phyloP scores from a whole-genome alignment of 2,888 invertebrate species.

The Bellardia bayeri region DNA sequence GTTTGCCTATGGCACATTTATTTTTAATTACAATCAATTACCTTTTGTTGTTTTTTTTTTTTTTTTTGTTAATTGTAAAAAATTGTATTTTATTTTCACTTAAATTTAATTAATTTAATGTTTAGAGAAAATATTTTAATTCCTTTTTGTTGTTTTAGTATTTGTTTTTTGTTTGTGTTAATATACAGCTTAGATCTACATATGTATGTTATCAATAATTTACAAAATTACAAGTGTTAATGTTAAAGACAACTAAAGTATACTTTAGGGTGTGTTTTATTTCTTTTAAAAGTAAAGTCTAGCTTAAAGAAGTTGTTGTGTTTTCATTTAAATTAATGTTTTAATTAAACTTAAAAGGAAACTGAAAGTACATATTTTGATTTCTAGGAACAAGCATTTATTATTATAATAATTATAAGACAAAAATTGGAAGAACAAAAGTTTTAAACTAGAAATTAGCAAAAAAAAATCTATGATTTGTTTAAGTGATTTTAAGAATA shows the following conservation, averaged over 20 bases:
- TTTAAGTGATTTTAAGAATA: too few species aligned
- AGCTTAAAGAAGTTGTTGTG: conserved; percentile 40
- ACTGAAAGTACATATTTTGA: conserved; percentile 69
- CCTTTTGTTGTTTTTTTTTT: conserved; percentile 56
- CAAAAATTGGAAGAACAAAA: background rate
- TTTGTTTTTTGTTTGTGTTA: conserved; percentile 11
- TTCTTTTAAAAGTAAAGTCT: conserved; percentile 55
- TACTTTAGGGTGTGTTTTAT: conserved; percentile 50
- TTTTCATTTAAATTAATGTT: conserved; percentile 2
- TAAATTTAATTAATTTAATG: conserved; percentile 42
- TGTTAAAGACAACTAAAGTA: conserved; percentile 40
- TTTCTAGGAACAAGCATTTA: conserved; percentile 71
- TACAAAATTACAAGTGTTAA: conserved; percentile 48
- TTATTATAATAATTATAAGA: conserved; percentile 32
- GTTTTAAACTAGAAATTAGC: too few species aligned
- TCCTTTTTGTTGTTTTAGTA: conserved; percentile 26
- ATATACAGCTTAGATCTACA: conserved; percentile 23
- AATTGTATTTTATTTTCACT: conserved; percentile 49
- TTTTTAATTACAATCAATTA: conserved; percentile 66
- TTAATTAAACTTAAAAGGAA: conserved; percentile 53
- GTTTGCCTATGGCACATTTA: conserved; percentile 64
- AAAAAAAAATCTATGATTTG: too few species aligned
- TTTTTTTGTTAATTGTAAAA: conserved; percentile 54
- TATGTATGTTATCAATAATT: conserved; percentile 47
- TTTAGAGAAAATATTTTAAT: conserved; percentile 50